phyloP scores from a whole-genome alignment of 1,140 invertebrate species.

The Leptinotarsa lineolata region DNA sequence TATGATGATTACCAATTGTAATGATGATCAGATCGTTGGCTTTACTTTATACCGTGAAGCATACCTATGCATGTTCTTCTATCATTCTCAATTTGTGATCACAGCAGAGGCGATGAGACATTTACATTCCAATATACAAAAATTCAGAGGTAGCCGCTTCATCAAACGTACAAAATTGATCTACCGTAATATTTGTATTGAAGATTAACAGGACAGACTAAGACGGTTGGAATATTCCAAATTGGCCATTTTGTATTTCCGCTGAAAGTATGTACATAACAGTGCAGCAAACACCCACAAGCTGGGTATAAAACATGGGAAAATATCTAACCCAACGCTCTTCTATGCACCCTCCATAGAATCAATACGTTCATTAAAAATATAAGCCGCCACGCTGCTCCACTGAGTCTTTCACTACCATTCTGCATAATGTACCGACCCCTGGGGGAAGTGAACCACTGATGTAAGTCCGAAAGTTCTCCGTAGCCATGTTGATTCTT shows the following conservation, averaged over 20 bases:
- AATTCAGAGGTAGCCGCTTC: too few relatives aligned
- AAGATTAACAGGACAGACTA: too few relatives aligned
- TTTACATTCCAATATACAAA: too few relatives aligned
- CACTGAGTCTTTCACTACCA: background rate
- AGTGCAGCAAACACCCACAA: background rate
- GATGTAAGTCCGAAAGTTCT: constrained; percentile 58
- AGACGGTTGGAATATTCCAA: background rate
- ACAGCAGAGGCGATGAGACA: too few relatives aligned
- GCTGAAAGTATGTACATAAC: background rate
- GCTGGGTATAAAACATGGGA: background rate
- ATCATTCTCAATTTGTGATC: too few relatives aligned
- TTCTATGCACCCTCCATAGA: background rate
- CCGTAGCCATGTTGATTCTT: constrained; percentile 71
- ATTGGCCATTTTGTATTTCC: background rate
- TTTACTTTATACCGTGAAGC: too few relatives aligned
- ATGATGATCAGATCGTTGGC: too few relatives aligned
- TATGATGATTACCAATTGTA: too few relatives aligned
- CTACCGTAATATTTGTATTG: too few relatives aligned
- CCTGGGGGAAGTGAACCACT: constrained; percentile 52
- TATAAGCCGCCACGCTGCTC: background rate
- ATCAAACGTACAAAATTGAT: too few relatives aligned
- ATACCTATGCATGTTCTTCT: too few relatives aligned
- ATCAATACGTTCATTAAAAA: background rate
- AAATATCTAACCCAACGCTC: background rate
- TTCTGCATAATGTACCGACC: constrained; percentile 39